Conservation (phyloP, 2,797 vertebrate genomes). For the Enteromius fasciolatus region DNA sequence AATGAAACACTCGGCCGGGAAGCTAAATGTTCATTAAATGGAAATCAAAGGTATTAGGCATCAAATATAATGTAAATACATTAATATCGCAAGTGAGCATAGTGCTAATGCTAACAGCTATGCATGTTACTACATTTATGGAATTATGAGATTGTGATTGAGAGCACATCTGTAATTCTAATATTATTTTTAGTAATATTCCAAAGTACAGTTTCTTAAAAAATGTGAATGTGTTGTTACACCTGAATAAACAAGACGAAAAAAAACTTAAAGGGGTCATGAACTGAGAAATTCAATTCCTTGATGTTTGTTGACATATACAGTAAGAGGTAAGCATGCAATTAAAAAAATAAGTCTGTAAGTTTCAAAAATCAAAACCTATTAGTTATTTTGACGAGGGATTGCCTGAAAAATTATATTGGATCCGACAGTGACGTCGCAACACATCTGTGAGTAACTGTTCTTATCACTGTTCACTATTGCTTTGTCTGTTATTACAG, state of each 20-base stretch:
- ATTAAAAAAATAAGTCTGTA: too few relatives aligned
- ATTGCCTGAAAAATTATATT: not conserved
- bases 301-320: not conserved
- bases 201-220: not conserved
- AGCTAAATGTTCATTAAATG: not conserved
- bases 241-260: not conserved
- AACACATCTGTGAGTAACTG: not conserved
- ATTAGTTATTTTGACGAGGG: not conserved
- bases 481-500: not conserved
- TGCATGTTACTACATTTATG: slow-evolving; percentile 48
- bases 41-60: not conserved
- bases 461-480: not conserved
- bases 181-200: not conserved
- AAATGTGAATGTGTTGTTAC: not conserved
- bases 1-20: not conserved
- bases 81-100: not conserved
- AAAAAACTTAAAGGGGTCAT: not conserved
- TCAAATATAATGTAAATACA: not conserved
- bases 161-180: slow-evolving; percentile 35
- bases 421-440: not conserved
- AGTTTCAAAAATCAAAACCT: not conserved
- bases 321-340: not conserved
- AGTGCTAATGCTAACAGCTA: slow-evolving; percentile 12
- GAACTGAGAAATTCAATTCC: too few relatives aligned
- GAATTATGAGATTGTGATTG: slow-evolving; percentile 42